Evolutionary conservation across 2,113 vertebrate species (phyloP), one percentile per base, ranked within the genome.

Genomic region (Psophia crepitans): DNA sequence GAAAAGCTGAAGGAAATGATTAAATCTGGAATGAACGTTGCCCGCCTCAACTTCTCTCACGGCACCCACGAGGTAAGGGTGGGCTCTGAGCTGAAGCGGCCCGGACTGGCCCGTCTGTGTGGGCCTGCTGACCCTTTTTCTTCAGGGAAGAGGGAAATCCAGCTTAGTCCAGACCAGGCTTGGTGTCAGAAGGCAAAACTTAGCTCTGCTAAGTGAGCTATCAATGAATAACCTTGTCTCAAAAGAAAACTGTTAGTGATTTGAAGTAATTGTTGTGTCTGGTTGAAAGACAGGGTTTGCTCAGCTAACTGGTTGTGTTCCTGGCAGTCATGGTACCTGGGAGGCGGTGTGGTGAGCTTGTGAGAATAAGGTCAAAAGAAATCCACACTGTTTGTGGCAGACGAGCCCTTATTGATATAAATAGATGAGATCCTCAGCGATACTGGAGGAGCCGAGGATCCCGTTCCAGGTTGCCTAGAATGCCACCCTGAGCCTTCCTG

Each of bases 31-130:
- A 99, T 99, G 99, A 99, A 99, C 43, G 98, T 99, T 97, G 99
- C 99, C 84, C 99, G 99, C 89, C 97, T 99, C 97, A 99, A 99
- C 98, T 99, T 99, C 98, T 99, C 99, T 91, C 99, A 99, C 3
- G 99, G 99, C 90, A 98, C 98, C 89, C 99, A 99, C 2, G 99
- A 99, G 98, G 99, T 99, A 89, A 97, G 98, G 71, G 44, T 76
- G 48, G 14, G 14, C 5, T 18, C 61, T 12, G 20, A 58, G 77
- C 35, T 35, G 43, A 41, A 41, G 0, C 0, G 2, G 78, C 24
- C 44, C 46, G 0, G 2, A 5, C 22, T 0, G 3, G 32, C 33
- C 33, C 1, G 1, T 13, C 6, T 21, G 11, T 22, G 18, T 56
- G 11, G 32, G 30, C 22, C 30, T 57, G 54, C 51, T 58, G 30